Evolutionary conservation across 2,797 vertebrate genomes (phyloP).

Genomic region (Pyrrhura leucotis): DNA sequence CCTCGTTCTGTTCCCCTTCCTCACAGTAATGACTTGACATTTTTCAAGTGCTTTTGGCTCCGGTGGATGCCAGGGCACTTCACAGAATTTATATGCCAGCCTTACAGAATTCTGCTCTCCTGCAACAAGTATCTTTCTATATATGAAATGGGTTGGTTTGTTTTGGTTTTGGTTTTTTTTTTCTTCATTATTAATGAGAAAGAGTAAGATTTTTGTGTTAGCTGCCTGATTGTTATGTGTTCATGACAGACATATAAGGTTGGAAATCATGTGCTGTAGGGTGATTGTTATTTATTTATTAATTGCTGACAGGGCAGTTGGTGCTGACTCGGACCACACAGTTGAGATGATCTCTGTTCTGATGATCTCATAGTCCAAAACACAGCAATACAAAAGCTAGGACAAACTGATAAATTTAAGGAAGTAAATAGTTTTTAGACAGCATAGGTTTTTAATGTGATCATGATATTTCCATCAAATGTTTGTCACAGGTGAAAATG

Average conservation of each 20-base stretch:
- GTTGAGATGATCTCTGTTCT: neutral
- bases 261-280: neutral
- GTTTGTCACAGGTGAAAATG: slow-evolving; percentile 17
- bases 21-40: slow-evolving; percentile 62
- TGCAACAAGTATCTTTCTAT: neutral
- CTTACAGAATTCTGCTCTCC: neutral
- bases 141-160: neutral
- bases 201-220: neutral
- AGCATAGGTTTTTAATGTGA: neutral
- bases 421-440: neutral
- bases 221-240: neutral
- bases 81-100: neutral
- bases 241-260: neutral
- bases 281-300: slow-evolving; percentile 14
- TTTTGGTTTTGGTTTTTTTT: neutral
- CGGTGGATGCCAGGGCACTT: slow-evolving; percentile 16
- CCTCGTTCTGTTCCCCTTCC: neutral
- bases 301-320: neutral
- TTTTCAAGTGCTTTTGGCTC: slow-evolving; percentile 56
- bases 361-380: neutral
- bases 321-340: neutral
- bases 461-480: neutral
- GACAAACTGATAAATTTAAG: neutral
- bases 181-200: neutral
- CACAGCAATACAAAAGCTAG: neutral